phyloP scores from a whole-genome alignment of 1,140 invertebrate species.

The Pseudoatta argentina region DNA sequence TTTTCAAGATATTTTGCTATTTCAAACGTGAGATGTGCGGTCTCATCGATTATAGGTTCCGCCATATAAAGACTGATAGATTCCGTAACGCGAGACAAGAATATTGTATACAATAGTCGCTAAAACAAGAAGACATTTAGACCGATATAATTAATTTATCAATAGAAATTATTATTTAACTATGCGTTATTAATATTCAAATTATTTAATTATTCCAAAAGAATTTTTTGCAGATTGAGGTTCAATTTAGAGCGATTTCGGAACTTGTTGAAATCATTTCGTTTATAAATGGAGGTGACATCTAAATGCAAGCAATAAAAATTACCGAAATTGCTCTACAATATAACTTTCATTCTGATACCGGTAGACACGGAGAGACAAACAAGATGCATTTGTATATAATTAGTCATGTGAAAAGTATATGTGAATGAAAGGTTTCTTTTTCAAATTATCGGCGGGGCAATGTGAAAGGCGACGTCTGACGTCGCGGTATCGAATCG shows the following conservation, averaged over 20 bases:
- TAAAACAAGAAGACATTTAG: conserved; percentile 44
- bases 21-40: conserved; percentile 60
- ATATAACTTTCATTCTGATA: conserved; percentile 22
- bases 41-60: conserved; percentile 71
- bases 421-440: conserved; percentile 44
- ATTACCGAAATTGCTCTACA: conserved; percentile 22
- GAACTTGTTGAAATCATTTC: conserved; percentile 18
- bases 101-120: conserved; percentile 52
- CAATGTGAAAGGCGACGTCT: conserved; percentile 83
- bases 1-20: conserved; percentile 41
- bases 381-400: conserved; percentile 65
- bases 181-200: conserved; percentile 29
- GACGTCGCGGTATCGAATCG: conserved; percentile 84
- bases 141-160: conserved; percentile 51
- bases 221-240: conserved; percentile 8
- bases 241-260: conserved; percentile 34
- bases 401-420: conserved; percentile 35
- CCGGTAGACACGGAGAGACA: not conserved
- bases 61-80: conserved; percentile 79
- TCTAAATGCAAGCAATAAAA: conserved; percentile 49
- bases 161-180: conserved; percentile 50
- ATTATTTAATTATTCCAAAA: conserved; percentile 26
- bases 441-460: conserved; percentile 81
- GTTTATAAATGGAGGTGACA: conserved; percentile 15
- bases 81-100: conserved; percentile 52